Conservation (phyloP, 2,797 vertebrate species). For the Sebastolobus alascanus region DNA sequence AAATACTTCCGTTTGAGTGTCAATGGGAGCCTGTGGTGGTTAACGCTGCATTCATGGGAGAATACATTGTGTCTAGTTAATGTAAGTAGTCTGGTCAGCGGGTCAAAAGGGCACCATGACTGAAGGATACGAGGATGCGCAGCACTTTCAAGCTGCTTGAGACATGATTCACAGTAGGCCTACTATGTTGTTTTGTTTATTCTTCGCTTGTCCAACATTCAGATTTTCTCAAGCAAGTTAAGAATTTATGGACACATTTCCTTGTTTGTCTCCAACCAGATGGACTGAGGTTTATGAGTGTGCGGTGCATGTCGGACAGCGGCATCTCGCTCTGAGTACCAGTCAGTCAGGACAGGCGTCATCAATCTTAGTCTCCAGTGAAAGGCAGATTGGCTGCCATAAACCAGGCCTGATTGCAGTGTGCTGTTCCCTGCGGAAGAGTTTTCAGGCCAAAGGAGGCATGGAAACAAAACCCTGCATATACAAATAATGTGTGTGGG, state of each 20-base stretch:
- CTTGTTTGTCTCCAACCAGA: constrained; percentile 67
- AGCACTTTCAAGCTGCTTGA: constrained; percentile 21
- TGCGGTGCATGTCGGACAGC: constrained; percentile 55
- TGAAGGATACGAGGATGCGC: constrained; percentile 28
- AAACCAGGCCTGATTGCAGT: constrained; percentile 66
- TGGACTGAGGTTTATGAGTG: constrained; percentile 66
- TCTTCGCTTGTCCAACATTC: constrained; percentile 15
- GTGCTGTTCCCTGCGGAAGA: constrained; percentile 59
- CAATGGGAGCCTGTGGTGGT: constrained; percentile 68
- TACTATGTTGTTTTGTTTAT: neutral
- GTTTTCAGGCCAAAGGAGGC: constrained; percentile 50
- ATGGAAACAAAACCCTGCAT: constrained; percentile 61
- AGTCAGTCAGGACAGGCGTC: constrained; percentile 63
- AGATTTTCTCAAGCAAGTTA: constrained; percentile 37
- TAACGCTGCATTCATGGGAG: constrained; percentile 62
- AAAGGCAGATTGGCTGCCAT: constrained; percentile 73
- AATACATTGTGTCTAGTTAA: constrained; percentile 68
- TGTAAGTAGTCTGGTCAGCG: constrained; percentile 67
- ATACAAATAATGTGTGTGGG: constrained; percentile 56
- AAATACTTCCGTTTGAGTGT: constrained; percentile 77
- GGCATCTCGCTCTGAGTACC: constrained; percentile 29
- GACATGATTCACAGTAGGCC: neutral
- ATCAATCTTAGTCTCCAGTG: constrained; percentile 67
- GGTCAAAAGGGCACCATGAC: constrained; percentile 68
- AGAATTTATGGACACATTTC: constrained; percentile 60